Base-by-base conservation (phyloP, 2,888 invertebrate species). In the Pachliopta kotzebuea region DNA sequence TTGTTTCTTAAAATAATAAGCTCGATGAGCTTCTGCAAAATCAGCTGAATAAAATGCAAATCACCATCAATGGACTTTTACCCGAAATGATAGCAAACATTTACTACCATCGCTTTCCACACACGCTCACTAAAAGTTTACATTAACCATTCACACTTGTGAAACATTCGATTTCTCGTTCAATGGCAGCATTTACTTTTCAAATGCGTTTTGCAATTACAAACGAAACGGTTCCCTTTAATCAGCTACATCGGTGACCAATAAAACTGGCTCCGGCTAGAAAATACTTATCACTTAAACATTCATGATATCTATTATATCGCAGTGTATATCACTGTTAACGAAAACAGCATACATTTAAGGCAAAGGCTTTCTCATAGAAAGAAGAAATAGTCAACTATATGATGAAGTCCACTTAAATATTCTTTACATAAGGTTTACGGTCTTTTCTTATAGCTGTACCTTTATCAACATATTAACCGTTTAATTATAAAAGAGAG, bases 361-460 rank as follows among this genome's bases (percentile, higher is more conserved):
- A 74, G 73, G 75, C 72, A 74, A 77, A 76, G 70, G 76, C 81
- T 84, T 82, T 84, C 81, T 77, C 77, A 71, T 74, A 74, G 73
- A 71, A 75, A 76, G 75, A 76, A 75, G 57, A 24, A 42, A 42
- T 42, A 20, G 52, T 23, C 26, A 23, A 24, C 49, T 62, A n/a
- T 54, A 57, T 23, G 45, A n/a, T 31, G 29, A 17, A 45, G 18
- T 24, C 21, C 37, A 42, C 17, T 24, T 57, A 14, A n/a, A 23
- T 57, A 45, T 23, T 42, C 31, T 37, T 42, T 56, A n/a, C n/a
- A 45, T 45, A n/a, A 45, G 18, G 4, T 42, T 42, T 18, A 14
- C 37, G 8, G 11, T 37, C 11, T n/a, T 45, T 18, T 45, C 0
- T 6, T n/a, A n/a, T 45, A 45, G 45, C n/a, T 1, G 7, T 4